Evolutionary conservation across 2,888 invertebrate genomes (phyloP), one percentile per base, ranked within the genome.

Genomic region (Thymelicus sylvestris): DNA sequence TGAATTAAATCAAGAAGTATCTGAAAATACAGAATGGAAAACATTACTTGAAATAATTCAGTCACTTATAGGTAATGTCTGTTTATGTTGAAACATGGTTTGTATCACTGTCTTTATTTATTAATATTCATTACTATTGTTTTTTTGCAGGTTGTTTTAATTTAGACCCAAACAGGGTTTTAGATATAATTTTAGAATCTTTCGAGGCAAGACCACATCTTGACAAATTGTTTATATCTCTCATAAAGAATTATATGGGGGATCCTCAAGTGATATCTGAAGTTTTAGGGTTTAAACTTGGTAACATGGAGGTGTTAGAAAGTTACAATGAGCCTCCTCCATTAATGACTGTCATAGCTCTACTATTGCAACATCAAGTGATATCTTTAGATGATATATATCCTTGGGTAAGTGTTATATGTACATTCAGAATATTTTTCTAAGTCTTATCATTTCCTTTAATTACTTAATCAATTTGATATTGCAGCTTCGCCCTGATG

Each of bases 91-190:
- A 4, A 62, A 48, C 50, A 39, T 44, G 61, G 6, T 65, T 60
- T n/a, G 6, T 10, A 38, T 67, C 57, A 75, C 38, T 61, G 44
- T 31, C 38, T 39, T 5, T 13, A 12, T 66, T 19, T 19, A 13
- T 24, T 15, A 47, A 41, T 4, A 10, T 24, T 48, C 6, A 31
- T 12, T 50, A 8, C 50, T 31, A 15, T 64, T 62, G 61, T 72
- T 12, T 15, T n/a, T 70, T 94, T 94, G 61, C 87, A 98, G 99
- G 99, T 83, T 99, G 99, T 89, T 99, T 99, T 88, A 99, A 99
- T 93, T 95, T 99, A 86, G 99, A 99, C 92, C 99, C 99, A 6
- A 99, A 99, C 89, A 95, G 99, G 83, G 99, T 99, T 13, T 93
- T 99, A 76, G 99, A 99, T 86, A 96, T 99, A 74, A 97, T 99